Evolutionary conservation across 2,113 vertebrate species (phyloP), one percentile per base, ranked within the genome.

Genomic region (Oxyruncus cristatus): DNA sequence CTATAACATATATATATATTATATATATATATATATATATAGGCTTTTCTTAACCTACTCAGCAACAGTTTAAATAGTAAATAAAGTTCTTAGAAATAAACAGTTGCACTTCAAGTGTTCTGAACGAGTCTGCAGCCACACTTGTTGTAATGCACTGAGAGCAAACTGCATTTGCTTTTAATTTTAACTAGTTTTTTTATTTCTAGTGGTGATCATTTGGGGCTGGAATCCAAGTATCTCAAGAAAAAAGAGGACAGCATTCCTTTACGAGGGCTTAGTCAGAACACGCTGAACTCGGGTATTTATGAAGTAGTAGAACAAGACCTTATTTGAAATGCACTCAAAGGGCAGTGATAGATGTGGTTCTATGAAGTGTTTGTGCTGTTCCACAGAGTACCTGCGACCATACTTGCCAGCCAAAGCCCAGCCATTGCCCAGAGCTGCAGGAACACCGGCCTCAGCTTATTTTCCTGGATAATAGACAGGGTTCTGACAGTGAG

Each of bases 191-290:
- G 22, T 50, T 61, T 67, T 47, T 96, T 82, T 81, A 3, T 44
- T 88, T 91, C 39, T 95, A 99, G 99, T 71, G 96, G 97, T 71
- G 98, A 98, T 32, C 96, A 94, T 42, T 41, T 97, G 47, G 98
- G 98, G 35, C 96, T 99, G 95, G 99, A 99, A 42, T 89, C 98
- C 0, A 99, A 99, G 85, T 99, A 99, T 88, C 98, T 99, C 70
- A 99, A 98, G 97, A 99, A 98, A 82, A 98, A 98, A 97, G 99
- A 99, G 15, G 98, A 98, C 61, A 98, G 98, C 97, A 98, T 99
- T 95, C 98, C 99, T 47, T 94, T 99, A 87, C 98, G 98, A 14
- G 98, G 98, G 6, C 98, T 99, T 26, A 97, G 98, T 41, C 98
- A 99, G 44, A 99, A 98, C 63, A 97, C 98, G 6, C 96, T 98